These are phyloP conservation scores for Cottoperca gobio DNA, from an alignment of 2,797 vertebrate genomes.

Conservation along the genomic window DNA sequence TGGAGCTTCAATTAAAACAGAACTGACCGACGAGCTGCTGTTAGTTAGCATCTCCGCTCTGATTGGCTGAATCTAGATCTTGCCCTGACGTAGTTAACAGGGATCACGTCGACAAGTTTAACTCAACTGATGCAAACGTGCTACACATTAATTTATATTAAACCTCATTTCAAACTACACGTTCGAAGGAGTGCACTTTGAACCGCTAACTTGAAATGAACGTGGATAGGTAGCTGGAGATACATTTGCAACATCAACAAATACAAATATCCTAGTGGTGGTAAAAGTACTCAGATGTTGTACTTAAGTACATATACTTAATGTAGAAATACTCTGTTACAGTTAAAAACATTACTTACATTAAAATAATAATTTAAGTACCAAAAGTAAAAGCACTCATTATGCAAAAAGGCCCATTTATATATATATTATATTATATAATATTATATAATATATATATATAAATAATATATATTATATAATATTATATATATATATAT, in stretches of 20 bases:
- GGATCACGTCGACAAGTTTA: background rate
- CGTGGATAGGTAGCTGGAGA: too few relatives aligned
- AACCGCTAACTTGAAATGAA: too few relatives aligned
- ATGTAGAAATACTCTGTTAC: background rate
- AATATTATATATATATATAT: too few relatives aligned
- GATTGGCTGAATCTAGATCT: background rate
- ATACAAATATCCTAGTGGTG: too few relatives aligned
- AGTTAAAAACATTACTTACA: background rate
- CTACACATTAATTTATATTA: background rate
- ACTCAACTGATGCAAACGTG: background rate
- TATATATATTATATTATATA: too few relatives aligned
- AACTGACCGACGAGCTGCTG: conserved; percentile 39
- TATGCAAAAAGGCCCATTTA: too few relatives aligned
- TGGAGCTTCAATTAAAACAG: conserved; percentile 28
- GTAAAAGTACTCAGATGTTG: too few relatives aligned
- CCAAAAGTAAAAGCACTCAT: background rate
- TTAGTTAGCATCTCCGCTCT: conserved; percentile 35
- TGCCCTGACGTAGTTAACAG: background rate
- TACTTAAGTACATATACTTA: too few relatives aligned
- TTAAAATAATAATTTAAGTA: background rate
- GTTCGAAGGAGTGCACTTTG: background rate
- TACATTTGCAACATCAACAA: too few relatives aligned
- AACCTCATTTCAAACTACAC: background rate
- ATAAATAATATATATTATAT: too few relatives aligned
- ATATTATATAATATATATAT: too few relatives aligned